phyloP scores from a whole-genome alignment of 23 tunicate genomes.

The Halocynthia aurantium region DNA sequence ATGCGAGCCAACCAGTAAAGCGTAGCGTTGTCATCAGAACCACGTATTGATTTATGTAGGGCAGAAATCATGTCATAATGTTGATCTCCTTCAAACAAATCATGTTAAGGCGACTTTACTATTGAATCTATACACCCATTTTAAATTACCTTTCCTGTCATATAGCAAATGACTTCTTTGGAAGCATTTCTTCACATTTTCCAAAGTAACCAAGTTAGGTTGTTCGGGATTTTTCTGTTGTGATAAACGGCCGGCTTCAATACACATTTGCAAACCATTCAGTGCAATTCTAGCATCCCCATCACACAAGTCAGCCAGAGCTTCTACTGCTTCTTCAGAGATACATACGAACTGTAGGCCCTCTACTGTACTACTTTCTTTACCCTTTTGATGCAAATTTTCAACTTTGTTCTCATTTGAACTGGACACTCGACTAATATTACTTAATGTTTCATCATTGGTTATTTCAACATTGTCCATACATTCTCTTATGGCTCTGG shows the following conservation, averaged over 20 bases:
- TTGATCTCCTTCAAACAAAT: constrained; percentile 35
- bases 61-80: constrained; percentile 74
- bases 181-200: constrained; percentile 34
- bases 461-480: neutral
- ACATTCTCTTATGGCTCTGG: constrained; percentile 12
- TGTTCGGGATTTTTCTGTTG: neutral
- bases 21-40: constrained; percentile 76
- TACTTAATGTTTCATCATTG: neutral
- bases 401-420: neutral
- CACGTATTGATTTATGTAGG: constrained; percentile 71
- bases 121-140: too few relatives aligned
- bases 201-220: neutral
- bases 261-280: constrained; percentile 59
- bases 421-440: neutral
- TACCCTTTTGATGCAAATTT: neutral
- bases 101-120: too few relatives aligned
- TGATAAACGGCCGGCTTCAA: constrained; percentile 20
- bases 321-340: constrained; percentile 20
- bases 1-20: constrained; percentile 71
- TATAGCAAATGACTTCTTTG: constrained; percentile 45
- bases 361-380: neutral
- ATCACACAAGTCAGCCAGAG: constrained; percentile 54
- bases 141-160: constrained; percentile 47
- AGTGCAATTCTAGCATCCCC: constrained; percentile 78
- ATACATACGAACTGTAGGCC: neutral